Evolutionary conservation across 2,113 vertebrate species (phyloP).

Genomic region (Hipposideros armiger): DNA sequence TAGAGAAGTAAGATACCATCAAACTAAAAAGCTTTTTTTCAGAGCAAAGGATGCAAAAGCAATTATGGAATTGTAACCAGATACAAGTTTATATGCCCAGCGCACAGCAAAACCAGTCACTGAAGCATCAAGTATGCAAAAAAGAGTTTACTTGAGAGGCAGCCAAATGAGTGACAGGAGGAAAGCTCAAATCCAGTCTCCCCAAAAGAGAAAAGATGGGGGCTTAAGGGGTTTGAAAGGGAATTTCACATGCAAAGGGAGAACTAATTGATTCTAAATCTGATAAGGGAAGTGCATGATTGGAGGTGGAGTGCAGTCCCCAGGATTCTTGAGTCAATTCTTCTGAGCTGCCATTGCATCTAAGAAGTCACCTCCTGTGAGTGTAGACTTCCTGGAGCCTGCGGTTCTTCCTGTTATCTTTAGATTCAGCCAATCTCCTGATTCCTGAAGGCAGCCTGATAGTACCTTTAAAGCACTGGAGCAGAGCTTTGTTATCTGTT

Average conservation of each 20-base stretch:
- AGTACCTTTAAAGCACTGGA: not conserved
- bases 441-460: not conserved
- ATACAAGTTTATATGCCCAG: too few relatives aligned
- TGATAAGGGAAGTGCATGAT: fast-evolving
- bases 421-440: not conserved
- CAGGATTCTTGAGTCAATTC: not conserved
- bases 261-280: not conserved
- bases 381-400: not conserved
- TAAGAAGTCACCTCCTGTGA: not conserved
- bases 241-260: not conserved
- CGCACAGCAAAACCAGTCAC: not conserved
- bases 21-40: too few relatives aligned
- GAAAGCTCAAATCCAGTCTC: too few relatives aligned
- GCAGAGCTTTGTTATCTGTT: not conserved
- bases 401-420: not conserved
- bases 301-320: not conserved
- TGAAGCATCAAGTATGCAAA: not conserved
- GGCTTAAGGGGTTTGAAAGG: too few relatives aligned
- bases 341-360: fast-evolving
- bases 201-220: too few relatives aligned
- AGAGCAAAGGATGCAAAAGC: too few relatives aligned
- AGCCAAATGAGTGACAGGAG: not conserved
- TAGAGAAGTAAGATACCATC: too few relatives aligned
- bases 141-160: not conserved
- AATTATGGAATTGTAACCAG: too few relatives aligned